Conservation (phyloP, 2,113 vertebrate species). For the Poicephalus meyeri region DNA sequence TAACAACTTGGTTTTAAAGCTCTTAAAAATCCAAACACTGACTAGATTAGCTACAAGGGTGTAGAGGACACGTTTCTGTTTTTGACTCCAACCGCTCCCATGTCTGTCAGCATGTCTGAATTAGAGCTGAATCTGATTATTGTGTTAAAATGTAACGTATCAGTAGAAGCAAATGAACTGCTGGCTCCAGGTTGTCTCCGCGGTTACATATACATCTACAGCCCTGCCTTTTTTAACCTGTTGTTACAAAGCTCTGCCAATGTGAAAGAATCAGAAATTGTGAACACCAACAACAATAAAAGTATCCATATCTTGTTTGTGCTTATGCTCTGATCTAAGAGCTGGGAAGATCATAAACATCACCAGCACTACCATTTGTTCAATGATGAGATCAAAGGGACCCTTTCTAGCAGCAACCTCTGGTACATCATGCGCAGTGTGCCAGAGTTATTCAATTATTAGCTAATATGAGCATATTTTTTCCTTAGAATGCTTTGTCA, state of each 20-base stretch:
- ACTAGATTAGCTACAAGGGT: conserved; percentile 57
- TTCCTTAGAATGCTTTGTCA: neutral
- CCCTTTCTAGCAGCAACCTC: neutral
- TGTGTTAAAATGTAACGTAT: conserved; percentile 16
- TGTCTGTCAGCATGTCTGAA: conserved; percentile 64
- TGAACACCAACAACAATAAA: neutral
- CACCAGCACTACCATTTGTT: neutral
- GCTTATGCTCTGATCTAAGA: neutral
- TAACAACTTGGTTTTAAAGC: conserved; percentile 45
- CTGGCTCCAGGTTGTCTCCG: conserved; percentile 20
- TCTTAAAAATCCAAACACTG: conserved; percentile 63
- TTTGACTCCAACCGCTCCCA: conserved; percentile 44
- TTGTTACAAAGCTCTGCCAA: neutral
- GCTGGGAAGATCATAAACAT: neutral
- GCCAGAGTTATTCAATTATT: neutral
- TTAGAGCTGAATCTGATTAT: conserved; percentile 55
- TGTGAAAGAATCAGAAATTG: neutral
- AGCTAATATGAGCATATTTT: neutral
- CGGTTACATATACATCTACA: neutral
- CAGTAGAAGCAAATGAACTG: neutral
- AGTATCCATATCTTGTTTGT: neutral
- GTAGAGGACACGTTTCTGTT: conserved; percentile 48
- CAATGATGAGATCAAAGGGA: neutral
- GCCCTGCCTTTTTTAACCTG: neutral
- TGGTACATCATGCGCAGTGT: neutral